These are phyloP conservation scores for Coleophora flavipennella DNA, from an alignment of 2,888 invertebrate genomes.

Conservation along the genomic window DNA sequence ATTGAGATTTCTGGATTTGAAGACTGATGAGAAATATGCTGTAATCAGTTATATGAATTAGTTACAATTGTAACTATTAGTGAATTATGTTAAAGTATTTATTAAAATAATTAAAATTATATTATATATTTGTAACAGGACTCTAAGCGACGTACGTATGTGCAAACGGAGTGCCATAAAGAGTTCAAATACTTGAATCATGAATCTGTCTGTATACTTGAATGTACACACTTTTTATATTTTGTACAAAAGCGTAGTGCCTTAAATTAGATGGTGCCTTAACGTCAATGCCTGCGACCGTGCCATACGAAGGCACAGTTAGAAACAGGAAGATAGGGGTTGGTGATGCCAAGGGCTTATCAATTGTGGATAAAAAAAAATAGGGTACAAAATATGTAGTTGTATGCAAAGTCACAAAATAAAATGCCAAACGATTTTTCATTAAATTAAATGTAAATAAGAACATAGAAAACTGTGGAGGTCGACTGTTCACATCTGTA, in stretches of 20 bases:
- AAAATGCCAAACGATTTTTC: conserved; percentile 56
- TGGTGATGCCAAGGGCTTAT: too few species aligned
- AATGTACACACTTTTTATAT: conserved; percentile 16
- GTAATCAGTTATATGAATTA: neutral
- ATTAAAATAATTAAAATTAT: neutral
- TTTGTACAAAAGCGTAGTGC: conserved; percentile 38
- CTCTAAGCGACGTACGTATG: conserved; percentile 39
- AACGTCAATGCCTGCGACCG: conserved; percentile 32
- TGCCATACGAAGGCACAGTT: conserved; percentile 45
- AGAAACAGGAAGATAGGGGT: conserved; percentile 16
- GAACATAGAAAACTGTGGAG: conserved; percentile 21
- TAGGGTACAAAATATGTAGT: conserved; percentile 53
- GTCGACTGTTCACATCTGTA: conserved; percentile 17
- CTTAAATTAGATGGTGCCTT: conserved; percentile 51
- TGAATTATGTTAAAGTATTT: conserved; percentile 3
- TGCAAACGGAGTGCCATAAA: conserved; percentile 63
- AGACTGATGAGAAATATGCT: conserved; percentile 51
- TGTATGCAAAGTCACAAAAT: conserved; percentile 65
- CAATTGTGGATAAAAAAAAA: too few species aligned
- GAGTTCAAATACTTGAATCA: conserved; percentile 31
- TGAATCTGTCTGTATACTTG: conserved; percentile 14
- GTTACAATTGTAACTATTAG: conserved; percentile 12
- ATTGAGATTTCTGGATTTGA: conserved; percentile 65
- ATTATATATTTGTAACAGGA: conserved; percentile 25
- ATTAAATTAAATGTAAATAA: conserved; percentile 33